A percentile compares a stretch with the other conserved stretches of the same genome.
These are phyloP conservation scores for Mya arenaria DNA, from an alignment of 1,140 invertebrate species.

Conservation along the genomic window DNA sequence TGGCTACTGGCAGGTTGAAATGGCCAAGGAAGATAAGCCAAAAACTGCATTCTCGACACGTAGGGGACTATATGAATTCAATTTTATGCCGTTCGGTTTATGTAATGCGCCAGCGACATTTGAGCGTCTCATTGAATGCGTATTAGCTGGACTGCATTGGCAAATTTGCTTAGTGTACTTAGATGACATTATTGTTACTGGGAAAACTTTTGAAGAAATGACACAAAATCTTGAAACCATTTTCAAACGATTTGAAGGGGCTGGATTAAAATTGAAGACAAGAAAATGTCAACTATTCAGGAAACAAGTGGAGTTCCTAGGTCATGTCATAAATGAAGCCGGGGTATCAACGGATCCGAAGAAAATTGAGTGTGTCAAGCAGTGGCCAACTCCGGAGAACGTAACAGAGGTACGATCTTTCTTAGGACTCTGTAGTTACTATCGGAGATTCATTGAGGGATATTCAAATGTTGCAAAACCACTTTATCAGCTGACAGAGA, in stretches of 20 bases:
- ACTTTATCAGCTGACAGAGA: slow-evolving; percentile 49
- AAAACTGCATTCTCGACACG: slow-evolving; percentile 53
- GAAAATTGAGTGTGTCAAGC: slow-evolving; percentile 65
- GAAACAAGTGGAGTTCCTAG: slow-evolving; percentile 10
- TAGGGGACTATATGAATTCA: slow-evolving; percentile 57
- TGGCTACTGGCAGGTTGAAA: slow-evolving; percentile 82
- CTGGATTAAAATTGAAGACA: slow-evolving; percentile 4
- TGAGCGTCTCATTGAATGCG: slow-evolving; percentile 31
- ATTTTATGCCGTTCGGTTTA: slow-evolving; percentile 65
- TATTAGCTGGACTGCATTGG: slow-evolving; percentile 46
- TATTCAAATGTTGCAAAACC: slow-evolving; percentile 61
- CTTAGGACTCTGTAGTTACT: slow-evolving; percentile 67
- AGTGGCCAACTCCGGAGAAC: slow-evolving; percentile 67
- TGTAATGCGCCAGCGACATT: slow-evolving; percentile 53
- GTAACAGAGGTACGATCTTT: slow-evolving; percentile 65
- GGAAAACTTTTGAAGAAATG: slow-evolving; percentile 12
- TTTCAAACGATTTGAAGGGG: not conserved
- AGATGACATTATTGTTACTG: not conserved
- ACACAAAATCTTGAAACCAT: not conserved
- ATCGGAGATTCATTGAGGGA: slow-evolving; percentile 61
- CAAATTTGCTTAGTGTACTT: slow-evolving; percentile 21
- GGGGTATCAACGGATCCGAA: slow-evolving; percentile 29
- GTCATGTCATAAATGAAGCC: not conserved
- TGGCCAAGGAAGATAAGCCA: slow-evolving; percentile 56
- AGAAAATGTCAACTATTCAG: not conserved